phyloP scores from a whole-genome alignment of 2,888 invertebrate genomes.

The Agonopterix arenella region DNA sequence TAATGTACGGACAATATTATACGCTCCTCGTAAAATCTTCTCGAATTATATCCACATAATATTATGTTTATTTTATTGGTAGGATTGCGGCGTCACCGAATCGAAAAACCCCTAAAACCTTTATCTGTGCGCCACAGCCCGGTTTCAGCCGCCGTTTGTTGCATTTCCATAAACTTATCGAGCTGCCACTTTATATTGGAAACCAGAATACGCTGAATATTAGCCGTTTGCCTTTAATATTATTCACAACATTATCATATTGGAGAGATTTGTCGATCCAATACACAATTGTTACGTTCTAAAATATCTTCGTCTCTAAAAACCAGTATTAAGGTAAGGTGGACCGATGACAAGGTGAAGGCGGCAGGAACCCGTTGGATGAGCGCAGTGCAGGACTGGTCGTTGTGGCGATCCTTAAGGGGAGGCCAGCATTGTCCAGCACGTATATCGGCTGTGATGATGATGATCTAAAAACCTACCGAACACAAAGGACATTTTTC shows the following conservation, averaged over 20 bases:
- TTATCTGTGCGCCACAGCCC: slow-evolving; percentile 53
- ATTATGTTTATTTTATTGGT: slow-evolving; percentile 30
- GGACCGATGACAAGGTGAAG: too few relatives aligned
- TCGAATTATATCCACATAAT: background rate
- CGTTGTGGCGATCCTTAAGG: too few relatives aligned
- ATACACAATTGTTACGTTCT: too few relatives aligned
- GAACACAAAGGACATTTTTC: too few relatives aligned
- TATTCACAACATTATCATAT: background rate
- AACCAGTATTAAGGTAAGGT: too few relatives aligned
- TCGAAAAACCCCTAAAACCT: slow-evolving; percentile 55
- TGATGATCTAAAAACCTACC: too few relatives aligned
- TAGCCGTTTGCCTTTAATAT: slow-evolving; percentile 2
- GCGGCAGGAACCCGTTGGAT: too few relatives aligned
- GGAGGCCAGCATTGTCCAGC: too few relatives aligned
- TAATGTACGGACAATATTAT: background rate
- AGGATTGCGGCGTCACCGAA: slow-evolving; percentile 34
- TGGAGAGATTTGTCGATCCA: too few relatives aligned
- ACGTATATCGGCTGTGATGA: too few relatives aligned
- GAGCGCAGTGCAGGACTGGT: too few relatives aligned
- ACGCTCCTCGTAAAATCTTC: background rate
- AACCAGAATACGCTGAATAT: slow-evolving; percentile 21
- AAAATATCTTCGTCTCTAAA: too few relatives aligned
- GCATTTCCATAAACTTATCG: slow-evolving; percentile 57
- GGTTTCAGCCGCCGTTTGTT: slow-evolving; percentile 30
- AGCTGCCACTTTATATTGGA: slow-evolving; percentile 36